Evolutionary conservation across 2,888 invertebrate species (phyloP).

Genomic region (Hoplodrina blanda): DNA sequence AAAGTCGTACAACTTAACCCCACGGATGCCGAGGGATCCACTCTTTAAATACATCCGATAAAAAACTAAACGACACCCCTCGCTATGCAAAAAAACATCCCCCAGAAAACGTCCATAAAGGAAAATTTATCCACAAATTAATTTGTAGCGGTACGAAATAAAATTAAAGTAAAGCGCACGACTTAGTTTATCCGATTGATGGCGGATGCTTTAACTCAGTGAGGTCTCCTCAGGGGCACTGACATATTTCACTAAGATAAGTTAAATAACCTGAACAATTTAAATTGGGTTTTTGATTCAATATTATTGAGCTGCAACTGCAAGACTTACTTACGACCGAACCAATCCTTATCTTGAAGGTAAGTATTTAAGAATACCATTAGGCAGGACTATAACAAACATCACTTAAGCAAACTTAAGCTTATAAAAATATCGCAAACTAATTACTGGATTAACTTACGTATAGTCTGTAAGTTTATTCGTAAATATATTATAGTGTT

Average conservation of each 20-base stretch:
- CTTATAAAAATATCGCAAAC: slow-evolving; percentile 20
- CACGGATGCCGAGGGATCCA: slow-evolving; percentile 74
- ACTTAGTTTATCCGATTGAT: slow-evolving; percentile 53
- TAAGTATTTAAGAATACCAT: slow-evolving; percentile 10
- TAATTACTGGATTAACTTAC: slow-evolving; percentile 34
- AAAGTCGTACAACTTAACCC: slow-evolving; percentile 87
- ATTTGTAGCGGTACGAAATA: slow-evolving; percentile 83
- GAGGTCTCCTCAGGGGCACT: slow-evolving; percentile 18
- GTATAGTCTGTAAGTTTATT: slow-evolving; percentile 25
- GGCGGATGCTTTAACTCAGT: slow-evolving; percentile 42
- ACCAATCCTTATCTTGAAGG: neutral
- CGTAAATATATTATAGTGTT: slow-evolving; percentile 34
- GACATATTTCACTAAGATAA: slow-evolving; percentile 5
- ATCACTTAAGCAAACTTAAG: slow-evolving; percentile 9
- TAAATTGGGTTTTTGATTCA: slow-evolving; percentile 3
- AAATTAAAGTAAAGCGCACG: slow-evolving; percentile 75
- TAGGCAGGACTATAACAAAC: slow-evolving; percentile 1
- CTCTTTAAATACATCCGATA: slow-evolving; percentile 89
- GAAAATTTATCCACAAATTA: slow-evolving; percentile 90
- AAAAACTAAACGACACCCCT: slow-evolving; percentile 88
- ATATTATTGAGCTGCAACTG: neutral
- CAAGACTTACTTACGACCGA: neutral
- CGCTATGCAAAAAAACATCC: slow-evolving; percentile 77
- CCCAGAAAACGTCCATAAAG: slow-evolving; percentile 85
- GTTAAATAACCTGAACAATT: slow-evolving; percentile 2